Conservation (phyloP, 2,888 invertebrate genomes). For the Cordilura impudica region DNA sequence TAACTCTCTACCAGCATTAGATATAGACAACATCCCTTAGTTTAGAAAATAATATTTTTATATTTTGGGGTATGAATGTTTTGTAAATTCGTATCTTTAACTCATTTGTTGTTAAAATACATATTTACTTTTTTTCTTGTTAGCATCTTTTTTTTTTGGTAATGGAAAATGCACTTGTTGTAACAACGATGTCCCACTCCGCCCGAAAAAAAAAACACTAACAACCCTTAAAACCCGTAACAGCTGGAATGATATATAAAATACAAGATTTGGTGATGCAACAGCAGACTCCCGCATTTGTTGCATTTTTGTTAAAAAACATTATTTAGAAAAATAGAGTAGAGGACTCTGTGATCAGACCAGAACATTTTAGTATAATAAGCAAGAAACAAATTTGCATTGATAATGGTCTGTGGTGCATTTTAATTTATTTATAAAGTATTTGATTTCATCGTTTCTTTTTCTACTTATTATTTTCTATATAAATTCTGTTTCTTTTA, state of each 20-base stretch:
- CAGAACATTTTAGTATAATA: background rate
- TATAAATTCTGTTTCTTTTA: background rate
- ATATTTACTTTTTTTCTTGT: background rate
- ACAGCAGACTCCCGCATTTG: slow-evolving; percentile 6
- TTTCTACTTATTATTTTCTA: no score
- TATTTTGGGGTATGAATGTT: no score
- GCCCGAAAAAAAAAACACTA: no score
- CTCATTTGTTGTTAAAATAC: slow-evolving; percentile 8
- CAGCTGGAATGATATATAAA: slow-evolving; percentile 23
- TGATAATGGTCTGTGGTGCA: slow-evolving; percentile 56
- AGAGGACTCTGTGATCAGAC: slow-evolving; percentile 14
- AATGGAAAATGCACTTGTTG: slow-evolving; percentile 28
- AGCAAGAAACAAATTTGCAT: slow-evolving; percentile 12
- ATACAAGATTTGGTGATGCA: slow-evolving; percentile 45
- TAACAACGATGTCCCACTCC: slow-evolving; percentile 1
- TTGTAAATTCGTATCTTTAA: no score
- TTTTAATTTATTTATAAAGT: slow-evolving; percentile 62
- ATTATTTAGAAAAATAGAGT: no score
- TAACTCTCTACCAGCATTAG: no score
- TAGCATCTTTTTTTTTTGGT: slow-evolving; percentile 10
- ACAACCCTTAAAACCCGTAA: background rate
- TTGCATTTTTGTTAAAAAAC: slow-evolving; percentile 36
- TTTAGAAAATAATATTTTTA: no score
- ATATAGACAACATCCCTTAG: no score
- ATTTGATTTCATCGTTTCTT: slow-evolving; percentile 54